Conservation (phyloP, 2,888 invertebrate species). For the Punctoribates punctum region DNA sequence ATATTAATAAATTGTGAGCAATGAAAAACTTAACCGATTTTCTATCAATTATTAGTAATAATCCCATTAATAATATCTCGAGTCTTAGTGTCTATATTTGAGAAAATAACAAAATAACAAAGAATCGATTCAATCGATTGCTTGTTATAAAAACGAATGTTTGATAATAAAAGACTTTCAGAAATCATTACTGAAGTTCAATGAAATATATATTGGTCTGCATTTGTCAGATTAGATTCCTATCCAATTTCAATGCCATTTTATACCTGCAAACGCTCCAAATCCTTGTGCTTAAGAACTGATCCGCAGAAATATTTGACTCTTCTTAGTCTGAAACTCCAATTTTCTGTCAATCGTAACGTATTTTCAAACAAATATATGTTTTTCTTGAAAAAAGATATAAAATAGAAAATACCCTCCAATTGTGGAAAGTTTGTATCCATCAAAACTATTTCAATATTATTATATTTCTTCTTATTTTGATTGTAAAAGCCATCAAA, state of each 20-base stretch:
- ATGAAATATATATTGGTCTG: background rate
- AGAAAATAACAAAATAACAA: too few species aligned
- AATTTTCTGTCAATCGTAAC: slow-evolving; percentile 64
- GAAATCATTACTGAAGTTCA: background rate
- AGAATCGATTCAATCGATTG: background rate
- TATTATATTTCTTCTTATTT: slow-evolving; percentile 98
- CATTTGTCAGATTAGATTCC: background rate
- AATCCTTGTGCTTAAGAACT: slow-evolving; percentile 99
- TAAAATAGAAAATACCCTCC: slow-evolving; percentile 82
- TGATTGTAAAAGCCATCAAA: slow-evolving; percentile 97
- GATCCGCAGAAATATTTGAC: slow-evolving; percentile 99
- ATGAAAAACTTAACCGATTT: background rate
- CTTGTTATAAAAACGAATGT: background rate
- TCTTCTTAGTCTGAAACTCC: slow-evolving; percentile 93
- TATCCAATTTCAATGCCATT: background rate
- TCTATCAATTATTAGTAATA: background rate
- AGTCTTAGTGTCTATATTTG: too few species aligned
- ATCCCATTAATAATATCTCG: background rate
- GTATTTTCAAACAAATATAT: background rate
- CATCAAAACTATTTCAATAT: slow-evolving; percentile 98
- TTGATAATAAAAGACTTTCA: background rate
- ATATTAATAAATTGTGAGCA: slow-evolving; percentile 1
- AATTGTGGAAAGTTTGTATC: slow-evolving; percentile 99
- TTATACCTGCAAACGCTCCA: slow-evolving; percentile 94
- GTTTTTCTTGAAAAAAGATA: slow-evolving; percentile 58